phyloP scores from a whole-genome alignment of 30 jellyfish, hydroid and myxozoan species.

The Aurelia coerulea region DNA sequence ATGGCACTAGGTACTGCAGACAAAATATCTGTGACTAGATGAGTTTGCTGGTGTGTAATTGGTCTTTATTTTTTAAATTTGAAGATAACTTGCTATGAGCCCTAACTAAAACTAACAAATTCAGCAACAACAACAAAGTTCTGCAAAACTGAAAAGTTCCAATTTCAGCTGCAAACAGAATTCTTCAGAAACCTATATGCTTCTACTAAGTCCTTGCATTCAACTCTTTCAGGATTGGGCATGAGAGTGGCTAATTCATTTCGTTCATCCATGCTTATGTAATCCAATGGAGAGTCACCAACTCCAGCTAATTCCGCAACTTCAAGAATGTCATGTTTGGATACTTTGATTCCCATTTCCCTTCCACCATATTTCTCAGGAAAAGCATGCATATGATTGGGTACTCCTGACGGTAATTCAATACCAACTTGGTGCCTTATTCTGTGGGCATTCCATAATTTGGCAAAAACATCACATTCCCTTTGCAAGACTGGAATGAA shows the following conservation, averaged over 20 bases:
- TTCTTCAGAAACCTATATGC: constrained; percentile 41
- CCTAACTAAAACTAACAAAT: too few species aligned
- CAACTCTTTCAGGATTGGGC: constrained; percentile 42
- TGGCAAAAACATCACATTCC: constrained; percentile 37
- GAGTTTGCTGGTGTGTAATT: too few species aligned
- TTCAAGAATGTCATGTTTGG: constrained; percentile 40
- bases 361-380: constrained; percentile 66
- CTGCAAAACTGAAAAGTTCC: too few species aligned
- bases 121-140: too few species aligned
- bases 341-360: constrained; percentile 41
- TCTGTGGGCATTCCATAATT: constrained; percentile 62
- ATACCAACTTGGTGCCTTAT: constrained; percentile 43
- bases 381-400: constrained; percentile 51
- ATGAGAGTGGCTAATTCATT: constrained; percentile 36
- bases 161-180: constrained; percentile 17
- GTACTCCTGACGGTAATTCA: constrained; percentile 60
- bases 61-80: too few species aligned
- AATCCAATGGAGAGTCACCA: constrained; percentile 29
- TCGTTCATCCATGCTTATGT: constrained; percentile 23
- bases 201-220: constrained; percentile 41
- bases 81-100: too few species aligned
- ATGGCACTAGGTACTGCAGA: too few species aligned
- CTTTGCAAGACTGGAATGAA: constrained; percentile 56
- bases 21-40: too few species aligned
- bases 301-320: constrained; percentile 55